Conservation (phyloP, 2,113 vertebrate species). For the Panthera tigris region DNA sequence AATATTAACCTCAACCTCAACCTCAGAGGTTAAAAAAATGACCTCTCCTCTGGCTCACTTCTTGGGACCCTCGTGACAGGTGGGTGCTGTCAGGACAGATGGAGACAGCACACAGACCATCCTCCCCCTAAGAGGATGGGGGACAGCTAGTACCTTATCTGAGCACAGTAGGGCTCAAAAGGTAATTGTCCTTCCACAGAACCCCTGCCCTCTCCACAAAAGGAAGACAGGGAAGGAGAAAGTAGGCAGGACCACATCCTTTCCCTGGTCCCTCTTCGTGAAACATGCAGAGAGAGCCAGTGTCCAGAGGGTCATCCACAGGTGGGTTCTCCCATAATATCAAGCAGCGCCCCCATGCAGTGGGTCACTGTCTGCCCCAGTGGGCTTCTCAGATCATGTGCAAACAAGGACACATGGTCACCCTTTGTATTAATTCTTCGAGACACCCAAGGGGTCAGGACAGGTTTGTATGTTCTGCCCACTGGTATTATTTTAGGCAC, state of each 20-base stretch:
- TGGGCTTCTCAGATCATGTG: conserved; percentile 68
- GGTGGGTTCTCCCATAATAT: neutral
- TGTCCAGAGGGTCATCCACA: neutral
- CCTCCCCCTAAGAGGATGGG: neutral
- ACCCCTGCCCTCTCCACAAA: neutral
- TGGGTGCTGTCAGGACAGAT: neutral
- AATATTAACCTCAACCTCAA: neutral
- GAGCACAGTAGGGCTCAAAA: neutral
- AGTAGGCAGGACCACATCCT: neutral
- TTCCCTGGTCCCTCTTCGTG: neutral
- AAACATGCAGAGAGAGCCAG: neutral
- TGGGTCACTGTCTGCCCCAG: neutral
- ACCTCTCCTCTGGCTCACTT: neutral
- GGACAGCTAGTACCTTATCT: neutral
- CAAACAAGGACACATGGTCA: conserved; percentile 73
- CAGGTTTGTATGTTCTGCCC: conserved; percentile 57
- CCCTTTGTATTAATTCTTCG: conserved; percentile 71
- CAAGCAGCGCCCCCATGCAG: neutral
- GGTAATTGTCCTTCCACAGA: neutral
- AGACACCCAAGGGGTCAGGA: conserved; percentile 56
- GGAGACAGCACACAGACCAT: neutral
- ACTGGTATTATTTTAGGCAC: conserved; percentile 15
- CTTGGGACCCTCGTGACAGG: neutral
- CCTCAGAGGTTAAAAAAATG: neutral
- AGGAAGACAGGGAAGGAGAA: neutral